These are phyloP conservation scores for Himalopsyche anomala DNA, from an alignment of 2,888 invertebrate genomes.

Conservation along the genomic window DNA sequence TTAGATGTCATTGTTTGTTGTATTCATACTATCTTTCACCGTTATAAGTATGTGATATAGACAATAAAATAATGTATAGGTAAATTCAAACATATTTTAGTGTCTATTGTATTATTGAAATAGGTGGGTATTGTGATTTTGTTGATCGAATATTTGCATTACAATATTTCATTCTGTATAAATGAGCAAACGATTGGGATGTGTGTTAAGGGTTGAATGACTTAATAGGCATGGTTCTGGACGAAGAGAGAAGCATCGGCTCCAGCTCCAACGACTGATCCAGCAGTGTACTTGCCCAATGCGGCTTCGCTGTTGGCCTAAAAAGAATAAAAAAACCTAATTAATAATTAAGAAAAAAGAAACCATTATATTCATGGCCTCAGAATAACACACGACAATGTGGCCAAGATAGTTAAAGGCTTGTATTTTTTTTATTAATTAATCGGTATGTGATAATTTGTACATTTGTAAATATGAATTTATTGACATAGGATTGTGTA, in stretches of 20 bases:
- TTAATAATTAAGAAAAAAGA: too few relatives aligned
- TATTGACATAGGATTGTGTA: too few relatives aligned
- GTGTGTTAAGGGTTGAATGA: constrained; percentile 46
- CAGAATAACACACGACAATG: too few relatives aligned
- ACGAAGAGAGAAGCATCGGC: constrained; percentile 93
- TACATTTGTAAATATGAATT: too few relatives aligned
- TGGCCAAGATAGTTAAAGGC: too few relatives aligned
- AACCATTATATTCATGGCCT: too few relatives aligned
- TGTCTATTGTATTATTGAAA: too few relatives aligned
- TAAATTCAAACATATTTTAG: too few relatives aligned
- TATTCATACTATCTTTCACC: neutral
- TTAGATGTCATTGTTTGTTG: neutral
- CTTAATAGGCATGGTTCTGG: constrained; percentile 97
- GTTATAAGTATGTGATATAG: neutral
- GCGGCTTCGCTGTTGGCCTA: constrained; percentile 96
- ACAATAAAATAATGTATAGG: too few relatives aligned
- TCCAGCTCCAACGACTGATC: constrained; percentile 90
- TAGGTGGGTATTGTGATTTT: neutral
- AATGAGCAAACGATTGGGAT: constrained; percentile 31
- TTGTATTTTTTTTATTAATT: too few relatives aligned
- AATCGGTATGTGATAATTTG: too few relatives aligned
- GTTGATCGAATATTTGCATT: neutral
- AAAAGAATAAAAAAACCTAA: constrained; percentile 65
- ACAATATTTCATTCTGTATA: constrained; percentile 39
- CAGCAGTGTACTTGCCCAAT: constrained; percentile 92